These are phyloP conservation scores for Salarias fasciatus DNA, from an alignment of 2,797 vertebrate genomes.

Conservation along the genomic window DNA sequence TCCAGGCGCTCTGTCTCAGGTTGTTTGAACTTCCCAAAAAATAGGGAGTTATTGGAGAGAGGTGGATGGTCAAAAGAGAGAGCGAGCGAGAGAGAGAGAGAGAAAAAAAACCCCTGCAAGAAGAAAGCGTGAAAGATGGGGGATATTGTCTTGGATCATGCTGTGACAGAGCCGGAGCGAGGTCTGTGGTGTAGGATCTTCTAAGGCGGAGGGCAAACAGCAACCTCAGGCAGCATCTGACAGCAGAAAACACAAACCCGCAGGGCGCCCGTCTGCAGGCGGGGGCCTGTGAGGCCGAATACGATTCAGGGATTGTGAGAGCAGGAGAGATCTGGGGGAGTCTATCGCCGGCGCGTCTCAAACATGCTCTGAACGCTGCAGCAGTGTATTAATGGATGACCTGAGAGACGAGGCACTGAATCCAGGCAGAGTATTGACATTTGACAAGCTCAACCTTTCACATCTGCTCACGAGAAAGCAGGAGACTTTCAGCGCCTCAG, in stretches of 20 bases:
- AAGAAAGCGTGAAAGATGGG: slow-evolving; percentile 32
- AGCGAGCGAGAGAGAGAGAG: background rate
- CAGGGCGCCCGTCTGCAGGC: slow-evolving; percentile 55
- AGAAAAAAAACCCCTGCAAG: slow-evolving; percentile 19
- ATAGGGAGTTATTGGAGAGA: slow-evolving; percentile 36
- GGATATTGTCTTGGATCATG: slow-evolving; percentile 54
- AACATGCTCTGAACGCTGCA: slow-evolving; percentile 36
- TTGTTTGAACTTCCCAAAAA: slow-evolving; percentile 59
- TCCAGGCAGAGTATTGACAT: slow-evolving; percentile 56
- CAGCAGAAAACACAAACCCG: slow-evolving; percentile 55
- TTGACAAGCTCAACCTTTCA: slow-evolving; percentile 46
- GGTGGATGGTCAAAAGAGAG: slow-evolving; percentile 32
- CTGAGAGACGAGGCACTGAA: slow-evolving; percentile 36
- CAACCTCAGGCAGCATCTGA: slow-evolving; percentile 63
- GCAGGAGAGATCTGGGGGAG: slow-evolving; percentile 20
- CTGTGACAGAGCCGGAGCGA: slow-evolving; percentile 61
- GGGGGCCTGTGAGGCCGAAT: slow-evolving; percentile 64
- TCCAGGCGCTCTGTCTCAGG: slow-evolving; percentile 62
- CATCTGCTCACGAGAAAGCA: slow-evolving; percentile 16
- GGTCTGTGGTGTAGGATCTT: slow-evolving; percentile 53
- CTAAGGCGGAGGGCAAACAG: slow-evolving; percentile 63
- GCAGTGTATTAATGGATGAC: slow-evolving; percentile 59
- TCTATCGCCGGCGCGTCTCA: slow-evolving; percentile 23
- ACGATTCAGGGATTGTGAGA: slow-evolving; percentile 56
- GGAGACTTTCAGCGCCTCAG: background rate